A percentile compares a stretch with the other conserved stretches of the same genome.
These are phyloP conservation scores for Geopemphigus sp. DNA, from an alignment of 1,140 invertebrate species.

Conservation along the genomic window DNA sequence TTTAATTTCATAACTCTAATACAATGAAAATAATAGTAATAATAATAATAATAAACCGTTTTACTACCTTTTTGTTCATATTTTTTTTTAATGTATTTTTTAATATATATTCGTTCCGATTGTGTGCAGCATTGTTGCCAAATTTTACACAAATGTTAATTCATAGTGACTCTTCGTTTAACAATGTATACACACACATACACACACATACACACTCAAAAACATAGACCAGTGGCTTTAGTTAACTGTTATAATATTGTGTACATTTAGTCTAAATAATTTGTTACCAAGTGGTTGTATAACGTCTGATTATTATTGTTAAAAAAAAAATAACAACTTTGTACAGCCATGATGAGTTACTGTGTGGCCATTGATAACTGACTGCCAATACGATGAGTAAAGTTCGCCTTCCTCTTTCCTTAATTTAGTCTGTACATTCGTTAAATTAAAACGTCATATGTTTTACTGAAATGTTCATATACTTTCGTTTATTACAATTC, in stretches of 20 bases:
- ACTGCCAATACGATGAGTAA: conserved; percentile 33
- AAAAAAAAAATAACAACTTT: conserved; percentile 4
- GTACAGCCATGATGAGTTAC: neutral
- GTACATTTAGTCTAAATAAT: conserved; percentile 25
- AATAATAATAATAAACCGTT: neutral
- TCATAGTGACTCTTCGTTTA: too few species aligned
- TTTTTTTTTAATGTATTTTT: neutral
- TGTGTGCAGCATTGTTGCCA: neutral
- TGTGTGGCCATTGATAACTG: conserved; percentile 13
- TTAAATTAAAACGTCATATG: neutral
- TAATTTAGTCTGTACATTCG: conserved; percentile 30
- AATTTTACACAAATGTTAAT: conserved; percentile 5
- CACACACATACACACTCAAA: conserved; percentile 15
- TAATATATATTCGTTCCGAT: neutral
- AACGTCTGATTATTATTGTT: conserved; percentile 17
- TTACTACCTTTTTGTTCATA: too few species aligned
- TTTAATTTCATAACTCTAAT: too few species aligned
- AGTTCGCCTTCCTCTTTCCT: neutral
- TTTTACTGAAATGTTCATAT: neutral
- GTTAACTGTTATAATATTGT: conserved; percentile 35
- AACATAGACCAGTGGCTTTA: conserved; percentile 34
- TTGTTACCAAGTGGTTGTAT: conserved; percentile 41
- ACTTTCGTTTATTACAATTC: conserved; percentile 23
- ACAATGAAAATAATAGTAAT: too few species aligned
- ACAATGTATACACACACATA: neutral